Percentiles rank a stretch among this genome's conserved stretches.
Conservation (phyloP, 2,113 vertebrate genomes). For the Sorex fumeus region DNA sequence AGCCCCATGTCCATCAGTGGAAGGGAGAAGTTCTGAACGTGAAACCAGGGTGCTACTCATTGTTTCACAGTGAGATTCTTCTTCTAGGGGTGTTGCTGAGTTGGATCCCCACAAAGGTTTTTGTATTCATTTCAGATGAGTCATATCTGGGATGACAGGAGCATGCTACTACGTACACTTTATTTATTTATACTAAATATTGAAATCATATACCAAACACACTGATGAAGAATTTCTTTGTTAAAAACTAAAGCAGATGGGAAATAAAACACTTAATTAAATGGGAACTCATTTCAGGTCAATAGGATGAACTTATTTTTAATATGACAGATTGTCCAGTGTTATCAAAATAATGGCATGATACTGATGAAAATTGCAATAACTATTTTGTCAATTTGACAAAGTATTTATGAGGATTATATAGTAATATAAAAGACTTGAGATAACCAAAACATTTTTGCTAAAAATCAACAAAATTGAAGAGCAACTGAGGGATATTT, state of each 20-base stretch:
- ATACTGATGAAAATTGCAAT: background rate
- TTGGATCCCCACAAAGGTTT: too few relatives aligned
- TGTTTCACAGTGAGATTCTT: too few relatives aligned
- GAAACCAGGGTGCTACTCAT: too few relatives aligned
- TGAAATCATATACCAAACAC: background rate
- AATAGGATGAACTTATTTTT: background rate
- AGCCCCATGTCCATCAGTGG: too few relatives aligned
- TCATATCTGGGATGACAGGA: background rate
- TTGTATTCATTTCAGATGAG: background rate
- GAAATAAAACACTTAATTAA: background rate
- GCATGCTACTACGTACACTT: background rate
- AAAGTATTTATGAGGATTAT: background rate
- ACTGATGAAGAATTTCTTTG: too few relatives aligned
- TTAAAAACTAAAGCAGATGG: background rate
- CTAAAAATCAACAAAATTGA: background rate
- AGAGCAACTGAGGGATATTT: background rate
- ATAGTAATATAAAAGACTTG: background rate
- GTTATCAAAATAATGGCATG: background rate
- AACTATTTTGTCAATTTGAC: background rate
- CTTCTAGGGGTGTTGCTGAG: too few relatives aligned
- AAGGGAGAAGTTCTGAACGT: too few relatives aligned
- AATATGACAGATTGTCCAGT: background rate
- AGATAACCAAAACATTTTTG: background rate
- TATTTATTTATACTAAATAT: background rate
- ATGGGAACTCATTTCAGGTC: background rate